Evolutionary conservation across 2,888 invertebrate genomes (phyloP).

Genomic region (Euspilapteryx auroguttella): DNA sequence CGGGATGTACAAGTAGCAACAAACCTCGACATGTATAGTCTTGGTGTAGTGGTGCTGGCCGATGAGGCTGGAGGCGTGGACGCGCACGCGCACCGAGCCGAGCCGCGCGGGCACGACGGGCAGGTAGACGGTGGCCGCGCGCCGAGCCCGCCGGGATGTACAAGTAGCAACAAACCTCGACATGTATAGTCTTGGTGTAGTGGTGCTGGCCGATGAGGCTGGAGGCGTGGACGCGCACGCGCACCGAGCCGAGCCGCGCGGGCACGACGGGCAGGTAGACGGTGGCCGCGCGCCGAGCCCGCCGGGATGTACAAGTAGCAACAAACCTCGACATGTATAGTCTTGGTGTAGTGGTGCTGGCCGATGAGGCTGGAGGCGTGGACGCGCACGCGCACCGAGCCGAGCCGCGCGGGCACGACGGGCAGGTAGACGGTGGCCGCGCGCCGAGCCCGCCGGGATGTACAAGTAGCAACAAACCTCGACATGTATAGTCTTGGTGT

Average conservation of each 20-base stretch:
- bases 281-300: too few species aligned
- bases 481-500: conserved; percentile 55
- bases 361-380: conserved; percentile 77
- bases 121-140: too few species aligned
- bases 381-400: conserved; percentile 61
- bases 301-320: too few species aligned
- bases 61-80: conserved; percentile 75
- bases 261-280: too few species aligned
- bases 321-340: conserved; percentile 18
- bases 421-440: too few species aligned
- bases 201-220: conserved; percentile 75
- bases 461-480: background rate
- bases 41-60: conserved; percentile 72
- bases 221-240: conserved; percentile 73
- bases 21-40: conserved; percentile 23
- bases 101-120: too few species aligned
- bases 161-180: conserved; percentile 1
- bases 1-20: too few species aligned
- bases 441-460: too few species aligned
- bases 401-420: too few species aligned
- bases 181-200: conserved; percentile 58
- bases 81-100: conserved; percentile 51
- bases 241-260: too few species aligned
- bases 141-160: too few species aligned
- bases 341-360: conserved; percentile 68